These are phyloP conservation scores for Eupelmus urozonus DNA, from an alignment of 2,888 invertebrate species.

Conservation along the genomic window DNA sequence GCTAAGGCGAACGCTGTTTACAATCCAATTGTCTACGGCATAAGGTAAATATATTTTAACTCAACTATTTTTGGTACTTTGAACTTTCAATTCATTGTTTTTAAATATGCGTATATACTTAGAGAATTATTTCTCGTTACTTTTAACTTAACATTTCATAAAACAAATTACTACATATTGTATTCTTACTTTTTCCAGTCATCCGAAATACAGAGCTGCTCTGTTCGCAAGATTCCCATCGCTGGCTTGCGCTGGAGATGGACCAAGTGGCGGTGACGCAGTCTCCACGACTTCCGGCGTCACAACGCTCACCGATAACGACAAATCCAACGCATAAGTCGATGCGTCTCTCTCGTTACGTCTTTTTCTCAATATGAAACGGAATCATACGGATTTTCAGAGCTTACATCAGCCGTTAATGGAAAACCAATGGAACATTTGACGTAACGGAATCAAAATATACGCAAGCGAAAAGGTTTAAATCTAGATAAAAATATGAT, in stretches of 20 bases:
- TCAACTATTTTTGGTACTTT: no score
- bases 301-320: conserved; percentile 83
- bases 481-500: background rate
- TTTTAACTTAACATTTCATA: no score
- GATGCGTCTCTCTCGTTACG: background rate
- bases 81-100: no score
- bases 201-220: conserved; percentile 87
- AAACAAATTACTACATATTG: no score
- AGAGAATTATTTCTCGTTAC: no score
- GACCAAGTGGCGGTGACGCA: conserved; percentile 79
- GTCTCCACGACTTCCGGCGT: conserved; percentile 84
- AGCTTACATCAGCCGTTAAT: background rate
- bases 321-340: conserved; percentile 82
- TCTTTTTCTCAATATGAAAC: background rate
- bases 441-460: background rate
- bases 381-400: background rate
- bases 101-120: no score
- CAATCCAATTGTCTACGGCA: conserved; percentile 80
- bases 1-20: conserved; percentile 81
- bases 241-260: conserved; percentile 82
- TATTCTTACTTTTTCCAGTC: conserved; percentile 78
- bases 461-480: background rate
- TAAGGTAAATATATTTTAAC: conserved; percentile 69
- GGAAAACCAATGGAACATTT: background rate
- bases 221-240: conserved; percentile 88